Evolutionary conservation across 2,888 invertebrate species (phyloP), one percentile per base, ranked within the genome.

Genomic region (Busseola fusca): DNA sequence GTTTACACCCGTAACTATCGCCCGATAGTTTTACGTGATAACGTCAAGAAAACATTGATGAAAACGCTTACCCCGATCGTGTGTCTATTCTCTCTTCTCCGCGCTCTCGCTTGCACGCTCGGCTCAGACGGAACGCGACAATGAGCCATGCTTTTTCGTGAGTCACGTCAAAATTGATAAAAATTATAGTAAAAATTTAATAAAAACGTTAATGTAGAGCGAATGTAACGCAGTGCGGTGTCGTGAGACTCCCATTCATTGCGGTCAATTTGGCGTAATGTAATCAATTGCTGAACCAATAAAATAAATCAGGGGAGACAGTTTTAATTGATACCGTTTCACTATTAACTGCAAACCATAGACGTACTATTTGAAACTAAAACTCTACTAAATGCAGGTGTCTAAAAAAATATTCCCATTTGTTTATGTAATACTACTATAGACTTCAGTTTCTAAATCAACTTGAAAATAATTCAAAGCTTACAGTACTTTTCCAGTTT

Each of bases 221-320:
- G 67, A 69, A 91, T 91, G 89, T 84, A 91, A 88, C 89, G 90
- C 91, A 91, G 69, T 89, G 89, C 91, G 87, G 84, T 86, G 86
- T 88, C 89, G 88, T 90, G 91, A 91, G 91, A 88, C 87, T 87
- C 82, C 90, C 93, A 94, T 94, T 92, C 91, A 93, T 93, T 95
- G 94, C 87, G 94, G 95, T 92, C 94, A 94, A 94, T 95, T 95
- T 93, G 92, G 91, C 93, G 95, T 95, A 94, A 95, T 95, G 95
- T 94, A 95, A 95, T 95, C 95, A 95, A 95, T 95, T 95, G 93
- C 90, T 87, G 89, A 92, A 93, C 93, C 95, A 93, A 95, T 95
- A 95, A 95, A 95, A 95, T 95, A 95, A 95, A 95, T 95, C 95
- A 95, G 91, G 87, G 87, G 90, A 87, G 95, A 95, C 95, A 94